Evolutionary conservation across 2,113 vertebrate species (phyloP).

Genomic region (Caretta caretta): DNA sequence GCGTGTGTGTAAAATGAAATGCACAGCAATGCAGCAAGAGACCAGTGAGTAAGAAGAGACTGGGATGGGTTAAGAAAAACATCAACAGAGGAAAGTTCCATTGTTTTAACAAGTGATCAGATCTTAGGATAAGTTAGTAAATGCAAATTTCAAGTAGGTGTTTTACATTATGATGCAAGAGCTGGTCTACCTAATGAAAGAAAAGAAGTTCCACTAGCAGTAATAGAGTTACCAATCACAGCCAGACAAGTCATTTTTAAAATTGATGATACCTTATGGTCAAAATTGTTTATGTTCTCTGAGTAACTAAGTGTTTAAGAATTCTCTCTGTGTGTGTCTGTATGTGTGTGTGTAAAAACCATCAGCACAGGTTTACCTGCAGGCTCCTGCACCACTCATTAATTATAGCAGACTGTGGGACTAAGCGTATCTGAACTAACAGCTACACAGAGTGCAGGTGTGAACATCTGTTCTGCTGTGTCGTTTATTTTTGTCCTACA

Average conservation of each 20-base stretch:
- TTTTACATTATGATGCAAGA: slow-evolving; percentile 16
- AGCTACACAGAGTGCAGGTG: fast-evolving
- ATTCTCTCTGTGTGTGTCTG: fast-evolving
- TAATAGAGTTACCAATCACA: background rate
- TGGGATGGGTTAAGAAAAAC: slow-evolving; percentile 52
- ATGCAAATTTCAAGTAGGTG: background rate
- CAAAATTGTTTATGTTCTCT: background rate
- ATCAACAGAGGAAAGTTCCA: slow-evolving; percentile 76
- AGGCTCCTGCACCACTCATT: background rate
- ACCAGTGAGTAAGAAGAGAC: slow-evolving; percentile 59
- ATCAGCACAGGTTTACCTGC: background rate
- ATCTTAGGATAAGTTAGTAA: slow-evolving; percentile 25
- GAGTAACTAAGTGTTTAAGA: background rate
- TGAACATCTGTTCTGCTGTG: fast-evolving
- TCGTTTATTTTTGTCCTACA: background rate
- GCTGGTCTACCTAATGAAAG: background rate
- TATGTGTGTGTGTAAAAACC: fast-evolving
- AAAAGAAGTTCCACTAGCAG: background rate
- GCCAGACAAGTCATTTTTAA: slow-evolving; percentile 37
- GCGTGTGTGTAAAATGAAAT: background rate
- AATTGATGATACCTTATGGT: slow-evolving; percentile 11
- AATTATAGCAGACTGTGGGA: background rate
- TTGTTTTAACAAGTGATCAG: slow-evolving; percentile 37
- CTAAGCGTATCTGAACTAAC: background rate
- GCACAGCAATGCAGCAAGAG: slow-evolving; percentile 44